Evolutionary conservation across 2,888 invertebrate species (phyloP).

Genomic region (Abscondita cerata): DNA sequence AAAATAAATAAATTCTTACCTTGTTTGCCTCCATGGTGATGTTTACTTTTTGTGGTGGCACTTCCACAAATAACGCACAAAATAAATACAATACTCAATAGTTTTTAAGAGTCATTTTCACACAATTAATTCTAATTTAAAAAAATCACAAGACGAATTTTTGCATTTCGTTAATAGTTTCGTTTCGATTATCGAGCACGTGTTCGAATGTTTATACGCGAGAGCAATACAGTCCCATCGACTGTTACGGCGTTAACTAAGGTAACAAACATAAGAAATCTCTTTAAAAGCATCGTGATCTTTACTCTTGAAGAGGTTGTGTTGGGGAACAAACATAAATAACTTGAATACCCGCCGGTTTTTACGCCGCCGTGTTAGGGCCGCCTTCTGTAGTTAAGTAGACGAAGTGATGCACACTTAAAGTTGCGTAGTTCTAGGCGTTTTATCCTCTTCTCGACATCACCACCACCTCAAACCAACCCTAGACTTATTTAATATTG

Average conservation of each 20-base stretch:
- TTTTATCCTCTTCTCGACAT: not conserved
- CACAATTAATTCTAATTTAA: slow-evolving; percentile 4
- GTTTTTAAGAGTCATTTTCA: slow-evolving; percentile 16
- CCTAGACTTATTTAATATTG: slow-evolving; percentile 19
- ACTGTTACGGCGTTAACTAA: slow-evolving; percentile 50
- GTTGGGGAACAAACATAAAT: slow-evolving; percentile 44
- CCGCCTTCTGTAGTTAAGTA: slow-evolving; percentile 20
- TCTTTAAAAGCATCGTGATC: slow-evolving; percentile 17
- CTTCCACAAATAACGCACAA: slow-evolving; percentile 34
- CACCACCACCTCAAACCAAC: not conserved
- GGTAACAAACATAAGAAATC: slow-evolving; percentile 38
- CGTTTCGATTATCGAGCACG: slow-evolving; percentile 41
- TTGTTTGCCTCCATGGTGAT: slow-evolving; percentile 46
- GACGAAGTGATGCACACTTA: slow-evolving; percentile 12
- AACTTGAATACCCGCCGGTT: slow-evolving; percentile 46
- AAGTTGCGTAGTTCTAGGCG: slow-evolving; percentile 23
- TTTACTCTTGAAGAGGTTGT: slow-evolving; percentile 41
- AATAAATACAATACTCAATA: slow-evolving; percentile 13
- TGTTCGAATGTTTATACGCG: slow-evolving; percentile 41
- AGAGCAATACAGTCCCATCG: slow-evolving; percentile 46
- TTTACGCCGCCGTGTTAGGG: slow-evolving; percentile 11
- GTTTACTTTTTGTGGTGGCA: slow-evolving; percentile 27
- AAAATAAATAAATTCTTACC: slow-evolving; percentile 36
- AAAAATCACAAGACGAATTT: not conserved
- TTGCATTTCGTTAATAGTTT: slow-evolving; percentile 18